A percentile compares a stretch with the other conserved stretches of the same genome.
Conservation (phyloP, 2,888 invertebrate genomes). For the Apodemia hepburni region DNA sequence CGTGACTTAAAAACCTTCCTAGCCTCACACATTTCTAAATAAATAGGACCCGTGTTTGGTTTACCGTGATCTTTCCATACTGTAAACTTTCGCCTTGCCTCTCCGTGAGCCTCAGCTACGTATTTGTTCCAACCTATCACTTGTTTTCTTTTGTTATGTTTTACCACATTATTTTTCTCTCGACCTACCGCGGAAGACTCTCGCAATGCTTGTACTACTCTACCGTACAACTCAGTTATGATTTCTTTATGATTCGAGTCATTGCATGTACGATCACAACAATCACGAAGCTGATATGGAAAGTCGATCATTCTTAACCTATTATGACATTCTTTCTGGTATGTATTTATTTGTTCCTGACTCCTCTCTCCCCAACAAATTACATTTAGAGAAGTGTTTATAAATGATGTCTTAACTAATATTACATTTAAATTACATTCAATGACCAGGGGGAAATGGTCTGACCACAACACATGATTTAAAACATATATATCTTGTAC, state of each 20-base stretch:
- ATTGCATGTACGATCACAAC: constrained; percentile 14
- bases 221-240: constrained; percentile 18
- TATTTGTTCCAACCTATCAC: constrained; percentile 25
- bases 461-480: constrained; percentile 17
- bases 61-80: constrained; percentile 20
- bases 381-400: constrained; percentile 12
- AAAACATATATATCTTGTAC: constrained; percentile 9
- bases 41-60: constrained; percentile 19
- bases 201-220: background rate
- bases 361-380: constrained; percentile 20
- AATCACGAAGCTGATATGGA: constrained; percentile 18
- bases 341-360: constrained; percentile 21
- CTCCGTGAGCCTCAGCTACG: constrained; percentile 20
- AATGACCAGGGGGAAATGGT: constrained; percentile 15
- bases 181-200: too few relatives aligned
- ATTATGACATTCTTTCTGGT: constrained; percentile 21
- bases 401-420: constrained; percentile 8
- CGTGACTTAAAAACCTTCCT: constrained; percentile 21
- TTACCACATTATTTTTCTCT: constrained; percentile 6
- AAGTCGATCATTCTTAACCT: constrained; percentile 19
- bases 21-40: constrained; percentile 21
- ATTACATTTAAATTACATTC: constrained; percentile 22
- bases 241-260: constrained; percentile 16
- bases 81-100: constrained; percentile 20
- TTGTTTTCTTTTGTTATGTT: constrained; percentile 8